Percentiles rank a stretch among this genome's conserved stretches.
Conservation (phyloP, 2,113 vertebrate genomes). For the Notechis scutatus region DNA sequence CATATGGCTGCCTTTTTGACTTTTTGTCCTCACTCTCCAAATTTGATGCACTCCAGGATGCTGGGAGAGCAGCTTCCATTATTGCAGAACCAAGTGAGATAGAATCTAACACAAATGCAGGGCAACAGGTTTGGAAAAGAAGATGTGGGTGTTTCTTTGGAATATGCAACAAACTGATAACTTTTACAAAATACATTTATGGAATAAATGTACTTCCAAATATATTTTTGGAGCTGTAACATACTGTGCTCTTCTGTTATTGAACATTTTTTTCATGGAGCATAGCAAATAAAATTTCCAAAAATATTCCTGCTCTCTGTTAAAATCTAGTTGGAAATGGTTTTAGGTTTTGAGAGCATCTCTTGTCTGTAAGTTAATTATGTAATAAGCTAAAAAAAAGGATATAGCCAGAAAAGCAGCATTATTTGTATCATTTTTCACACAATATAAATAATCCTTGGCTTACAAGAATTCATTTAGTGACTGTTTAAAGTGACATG, state of each 20-base stretch:
- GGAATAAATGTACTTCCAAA: not conserved
- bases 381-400: not conserved
- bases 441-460: not conserved
- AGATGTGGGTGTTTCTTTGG: not conserved
- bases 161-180: not conserved
- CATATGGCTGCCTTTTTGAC: not conserved
- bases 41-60: not conserved
- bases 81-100: not conserved
- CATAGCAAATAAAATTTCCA: not conserved
- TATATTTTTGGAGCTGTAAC: not conserved
- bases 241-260: not conserved
- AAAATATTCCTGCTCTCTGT: not conserved
- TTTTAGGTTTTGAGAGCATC: not conserved
- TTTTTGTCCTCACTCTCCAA: not conserved
- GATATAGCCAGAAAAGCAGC: not conserved
- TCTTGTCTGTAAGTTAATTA: not conserved
- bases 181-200: not conserved
- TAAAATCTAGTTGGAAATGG: slow-evolving; percentile 11
- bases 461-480: not conserved
- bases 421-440: not conserved
- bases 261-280: not conserved
- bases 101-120: not conserved
- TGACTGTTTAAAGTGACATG: not conserved
- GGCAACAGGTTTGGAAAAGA: not conserved
- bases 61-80: not conserved